Percentiles rank a stretch among this genome's conserved stretches.
Evolutionary conservation across 2,113 vertebrate genomes (phyloP).

Genomic region (Nicator chloris): DNA sequence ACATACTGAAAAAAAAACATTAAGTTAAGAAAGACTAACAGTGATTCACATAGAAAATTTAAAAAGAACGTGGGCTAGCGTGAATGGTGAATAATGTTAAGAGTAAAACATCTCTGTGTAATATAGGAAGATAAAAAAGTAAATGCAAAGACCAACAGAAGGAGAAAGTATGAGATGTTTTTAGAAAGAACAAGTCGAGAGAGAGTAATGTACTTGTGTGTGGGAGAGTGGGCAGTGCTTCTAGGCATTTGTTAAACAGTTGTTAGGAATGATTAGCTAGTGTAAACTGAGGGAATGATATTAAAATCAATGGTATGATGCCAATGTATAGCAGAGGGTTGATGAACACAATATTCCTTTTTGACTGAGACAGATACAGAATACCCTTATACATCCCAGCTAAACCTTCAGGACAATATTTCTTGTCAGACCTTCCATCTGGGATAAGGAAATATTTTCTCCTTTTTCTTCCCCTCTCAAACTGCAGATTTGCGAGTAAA

Average conservation of each 20-base stretch:
- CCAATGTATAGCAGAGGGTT: background rate
- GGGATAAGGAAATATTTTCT: background rate
- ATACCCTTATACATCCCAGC: background rate
- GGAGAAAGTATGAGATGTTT: background rate
- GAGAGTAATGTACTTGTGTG: background rate
- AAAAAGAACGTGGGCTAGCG: background rate
- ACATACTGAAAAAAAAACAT: background rate
- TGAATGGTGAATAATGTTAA: background rate
- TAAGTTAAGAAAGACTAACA: background rate
- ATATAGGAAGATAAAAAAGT: background rate
- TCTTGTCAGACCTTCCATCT: background rate
- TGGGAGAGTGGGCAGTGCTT: background rate
- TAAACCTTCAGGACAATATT: background rate
- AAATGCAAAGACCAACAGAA: background rate
- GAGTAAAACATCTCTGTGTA: background rate
- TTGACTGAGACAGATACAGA: background rate
- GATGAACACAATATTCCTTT: background rate
- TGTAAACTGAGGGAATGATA: constrained; percentile 4
- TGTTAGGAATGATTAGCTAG: constrained; percentile 22
- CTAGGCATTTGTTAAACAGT: constrained; percentile 29
- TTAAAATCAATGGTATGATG: constrained; percentile 1
- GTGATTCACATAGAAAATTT: background rate
- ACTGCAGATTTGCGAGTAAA: background rate
- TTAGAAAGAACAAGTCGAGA: background rate
- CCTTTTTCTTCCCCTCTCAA: background rate